Conservation (phyloP, 2,888 invertebrate genomes). For the Marronus borbonicus region DNA sequence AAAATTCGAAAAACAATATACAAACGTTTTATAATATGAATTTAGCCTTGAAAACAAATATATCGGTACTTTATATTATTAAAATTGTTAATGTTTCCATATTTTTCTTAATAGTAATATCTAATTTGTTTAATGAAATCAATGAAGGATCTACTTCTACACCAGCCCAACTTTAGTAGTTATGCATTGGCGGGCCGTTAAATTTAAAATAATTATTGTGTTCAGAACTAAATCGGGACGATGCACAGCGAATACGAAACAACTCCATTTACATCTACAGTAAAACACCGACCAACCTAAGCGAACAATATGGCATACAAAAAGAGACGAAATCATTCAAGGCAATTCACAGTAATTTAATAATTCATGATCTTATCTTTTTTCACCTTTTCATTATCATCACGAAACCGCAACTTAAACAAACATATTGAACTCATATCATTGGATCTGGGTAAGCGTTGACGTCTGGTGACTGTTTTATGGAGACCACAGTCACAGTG, state of each 20-base stretch:
- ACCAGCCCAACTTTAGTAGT: too few species aligned
- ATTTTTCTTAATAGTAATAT: too few species aligned
- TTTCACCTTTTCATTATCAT: slow-evolving; percentile 40
- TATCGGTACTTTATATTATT: too few species aligned
- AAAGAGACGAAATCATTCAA: slow-evolving; percentile 35
- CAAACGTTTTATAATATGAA: too few species aligned
- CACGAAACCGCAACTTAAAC: slow-evolving; percentile 38
- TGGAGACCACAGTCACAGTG: slow-evolving; percentile 54
- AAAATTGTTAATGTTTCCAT: too few species aligned
- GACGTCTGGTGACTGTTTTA: slow-evolving; percentile 55
- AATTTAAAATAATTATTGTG: slow-evolving; percentile 20
- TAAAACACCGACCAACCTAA: slow-evolving; percentile 30
- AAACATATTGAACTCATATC: slow-evolving; percentile 48
- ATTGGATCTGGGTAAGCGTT: slow-evolving; percentile 50
- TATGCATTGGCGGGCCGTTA: background rate
- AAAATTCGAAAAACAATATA: too few species aligned
- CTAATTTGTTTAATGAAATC: too few species aligned
- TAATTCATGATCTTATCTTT: slow-evolving; percentile 48
- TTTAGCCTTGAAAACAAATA: too few species aligned
- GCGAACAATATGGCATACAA: slow-evolving; percentile 26
- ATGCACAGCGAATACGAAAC: slow-evolving; percentile 20
- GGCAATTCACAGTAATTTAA: slow-evolving; percentile 48
- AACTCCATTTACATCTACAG: slow-evolving; percentile 20
- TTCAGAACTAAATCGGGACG: slow-evolving; percentile 21
- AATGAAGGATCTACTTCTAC: too few species aligned